phyloP scores from a whole-genome alignment of 2,113 vertebrate species.

The Bambusicola thoracicus region DNA sequence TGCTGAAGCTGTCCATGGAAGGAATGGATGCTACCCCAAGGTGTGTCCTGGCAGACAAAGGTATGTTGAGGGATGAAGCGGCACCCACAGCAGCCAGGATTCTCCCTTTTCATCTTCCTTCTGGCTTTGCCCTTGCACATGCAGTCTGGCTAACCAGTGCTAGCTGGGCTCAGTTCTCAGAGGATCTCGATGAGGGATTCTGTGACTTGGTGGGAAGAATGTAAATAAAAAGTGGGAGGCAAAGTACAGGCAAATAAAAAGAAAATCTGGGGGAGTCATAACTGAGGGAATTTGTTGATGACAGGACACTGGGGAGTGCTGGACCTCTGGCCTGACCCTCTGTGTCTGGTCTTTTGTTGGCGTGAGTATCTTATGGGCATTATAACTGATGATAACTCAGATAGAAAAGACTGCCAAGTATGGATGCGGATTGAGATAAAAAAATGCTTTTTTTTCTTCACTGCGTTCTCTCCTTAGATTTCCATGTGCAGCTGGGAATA shows the following conservation, averaged over 20 bases:
- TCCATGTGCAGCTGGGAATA: conserved; percentile 49
- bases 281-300: not conserved
- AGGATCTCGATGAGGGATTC: not conserved
- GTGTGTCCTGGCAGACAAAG: not conserved
- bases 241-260: not conserved
- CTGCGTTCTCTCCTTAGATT: conserved; percentile 18
- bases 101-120: not conserved
- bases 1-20: not conserved
- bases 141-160: not conserved
- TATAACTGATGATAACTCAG: not conserved
- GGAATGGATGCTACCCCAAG: not conserved
- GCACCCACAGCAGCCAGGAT: not conserved
- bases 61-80: not conserved
- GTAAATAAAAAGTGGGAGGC: not conserved
- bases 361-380: not conserved
- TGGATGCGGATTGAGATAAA: not conserved
- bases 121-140: not conserved
- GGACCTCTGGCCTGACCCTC: not conserved
- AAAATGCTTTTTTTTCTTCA: not conserved
- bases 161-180: not conserved
- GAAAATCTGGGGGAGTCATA: not conserved
- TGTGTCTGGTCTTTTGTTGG: not conserved
- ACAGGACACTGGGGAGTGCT: not conserved
- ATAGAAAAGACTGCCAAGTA: not conserved
- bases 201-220: not conserved